Conservation (phyloP, 2,113 vertebrate genomes). For the Melospiza georgiana region DNA sequence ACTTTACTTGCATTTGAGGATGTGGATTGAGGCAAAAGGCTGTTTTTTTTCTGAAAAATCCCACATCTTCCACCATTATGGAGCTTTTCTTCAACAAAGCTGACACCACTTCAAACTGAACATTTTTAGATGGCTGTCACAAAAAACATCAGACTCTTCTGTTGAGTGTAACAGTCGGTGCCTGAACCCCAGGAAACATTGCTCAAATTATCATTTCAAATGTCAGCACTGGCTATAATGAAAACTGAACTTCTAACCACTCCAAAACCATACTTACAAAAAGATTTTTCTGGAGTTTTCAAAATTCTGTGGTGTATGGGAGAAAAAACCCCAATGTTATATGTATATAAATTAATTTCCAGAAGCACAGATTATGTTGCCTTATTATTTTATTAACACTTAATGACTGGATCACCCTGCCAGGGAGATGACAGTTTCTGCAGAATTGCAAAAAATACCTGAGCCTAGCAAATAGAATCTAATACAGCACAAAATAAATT, state of each 20-base stretch:
- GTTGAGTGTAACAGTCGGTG: neutral
- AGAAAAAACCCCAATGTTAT: neutral
- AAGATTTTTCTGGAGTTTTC: neutral
- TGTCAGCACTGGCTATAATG: neutral
- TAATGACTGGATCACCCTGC: neutral
- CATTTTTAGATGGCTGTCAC: neutral
- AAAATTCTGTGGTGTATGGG: neutral
- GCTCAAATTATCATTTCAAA: constrained; percentile 1
- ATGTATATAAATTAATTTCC: neutral
- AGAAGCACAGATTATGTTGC: neutral
- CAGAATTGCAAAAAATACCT: neutral
- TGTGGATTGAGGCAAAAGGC: neutral
- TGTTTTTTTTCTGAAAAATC: constrained; percentile 7
- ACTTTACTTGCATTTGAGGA: neutral
- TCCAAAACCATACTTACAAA: neutral
- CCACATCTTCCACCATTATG: neutral
- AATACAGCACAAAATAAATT: constrained; percentile 37
- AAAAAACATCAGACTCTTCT: neutral
- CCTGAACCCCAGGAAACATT: neutral
- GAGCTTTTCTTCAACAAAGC: neutral
- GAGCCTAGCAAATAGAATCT: neutral
- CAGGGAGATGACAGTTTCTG: neutral
- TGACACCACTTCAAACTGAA: neutral
- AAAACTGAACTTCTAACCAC: neutral
- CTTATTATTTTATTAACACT: neutral